Conservation (phyloP, 2,797 vertebrate species). For the Malurus splendens region DNA sequence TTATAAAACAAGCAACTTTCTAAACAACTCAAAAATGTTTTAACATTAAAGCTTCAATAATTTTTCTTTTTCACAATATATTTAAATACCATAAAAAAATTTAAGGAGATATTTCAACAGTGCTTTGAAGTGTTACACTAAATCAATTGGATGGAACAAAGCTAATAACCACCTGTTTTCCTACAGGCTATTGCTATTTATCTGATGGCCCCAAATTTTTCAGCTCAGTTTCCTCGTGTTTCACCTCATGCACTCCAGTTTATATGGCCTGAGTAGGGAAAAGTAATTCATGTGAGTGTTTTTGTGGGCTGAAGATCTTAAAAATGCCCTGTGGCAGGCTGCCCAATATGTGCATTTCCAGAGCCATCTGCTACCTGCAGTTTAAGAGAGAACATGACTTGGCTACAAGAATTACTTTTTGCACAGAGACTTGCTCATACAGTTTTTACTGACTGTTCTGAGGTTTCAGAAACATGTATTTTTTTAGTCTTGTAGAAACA, state of each 20-base stretch:
- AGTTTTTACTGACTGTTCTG: neutral
- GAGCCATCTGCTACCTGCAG: constrained; percentile 4
- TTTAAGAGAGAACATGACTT: neutral
- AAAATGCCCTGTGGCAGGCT: neutral
- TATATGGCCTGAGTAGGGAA: neutral
- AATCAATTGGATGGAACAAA: neutral
- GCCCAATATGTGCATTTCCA: neutral
- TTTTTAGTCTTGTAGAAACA: neutral
- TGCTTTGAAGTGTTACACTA: neutral
- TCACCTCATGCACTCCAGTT: neutral
- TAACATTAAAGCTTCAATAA: neutral
- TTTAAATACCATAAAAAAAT: neutral
- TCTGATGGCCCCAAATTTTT: neutral
- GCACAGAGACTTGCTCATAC: neutral
- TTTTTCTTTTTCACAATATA: neutral
- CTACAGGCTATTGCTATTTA: neutral
- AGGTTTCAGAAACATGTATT: neutral
- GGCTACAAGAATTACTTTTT: neutral
- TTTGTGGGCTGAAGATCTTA: neutral
- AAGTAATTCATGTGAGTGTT: neutral
- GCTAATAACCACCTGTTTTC: neutral
- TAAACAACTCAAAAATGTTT: neutral
- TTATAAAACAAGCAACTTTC: no score
- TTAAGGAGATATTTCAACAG: neutral
- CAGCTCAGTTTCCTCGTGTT: neutral